Evolutionary conservation across 2,888 invertebrate species (phyloP).

Genomic region (Heteromyza rotundicornis): DNA sequence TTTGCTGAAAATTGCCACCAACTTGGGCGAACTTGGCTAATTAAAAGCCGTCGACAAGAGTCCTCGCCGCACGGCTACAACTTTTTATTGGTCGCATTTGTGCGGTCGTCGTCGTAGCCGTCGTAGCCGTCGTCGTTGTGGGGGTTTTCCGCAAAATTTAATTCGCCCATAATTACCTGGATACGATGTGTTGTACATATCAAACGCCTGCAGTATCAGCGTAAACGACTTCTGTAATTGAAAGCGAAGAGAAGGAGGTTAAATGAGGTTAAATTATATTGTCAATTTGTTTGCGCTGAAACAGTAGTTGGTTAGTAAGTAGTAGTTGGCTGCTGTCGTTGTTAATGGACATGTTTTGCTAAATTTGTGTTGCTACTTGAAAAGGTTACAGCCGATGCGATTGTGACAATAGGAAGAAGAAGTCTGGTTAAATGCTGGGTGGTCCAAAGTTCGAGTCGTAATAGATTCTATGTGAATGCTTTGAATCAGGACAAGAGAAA

Average conservation of each 20-base stretch:
- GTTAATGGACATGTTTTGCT: slow-evolving; percentile 19
- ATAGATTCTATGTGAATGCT: no score
- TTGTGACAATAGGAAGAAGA: no score
- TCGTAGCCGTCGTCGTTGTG: background rate
- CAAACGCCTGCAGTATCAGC: slow-evolving; percentile 88
- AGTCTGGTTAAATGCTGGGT: no score
- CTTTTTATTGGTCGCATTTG: background rate
- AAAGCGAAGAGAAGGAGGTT: slow-evolving; percentile 30
- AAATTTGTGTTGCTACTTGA: no score
- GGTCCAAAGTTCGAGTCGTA: no score
- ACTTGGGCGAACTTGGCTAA: slow-evolving; percentile 12
- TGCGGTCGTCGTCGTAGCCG: background rate
- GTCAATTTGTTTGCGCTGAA: slow-evolving; percentile 31
- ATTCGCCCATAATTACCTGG: slow-evolving; percentile 67
- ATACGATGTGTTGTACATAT: slow-evolving; percentile 77
- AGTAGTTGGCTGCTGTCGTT: slow-evolving; percentile 8
- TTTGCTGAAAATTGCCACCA: slow-evolving; percentile 11
- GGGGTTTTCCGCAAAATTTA: slow-evolving; percentile 5
- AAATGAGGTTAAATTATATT: slow-evolving; percentile 37
- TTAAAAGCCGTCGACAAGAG: slow-evolving; percentile 7
- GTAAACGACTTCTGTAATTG: slow-evolving; percentile 88
- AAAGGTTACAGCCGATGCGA: no score
- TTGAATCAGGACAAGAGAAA: no score
- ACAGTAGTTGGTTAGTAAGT: slow-evolving; percentile 20
- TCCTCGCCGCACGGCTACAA: background rate